Evolutionary conservation across 2,888 invertebrate species (phyloP), one percentile per base, ranked within the genome.

Genomic region (Antheraea yamamai): DNA sequence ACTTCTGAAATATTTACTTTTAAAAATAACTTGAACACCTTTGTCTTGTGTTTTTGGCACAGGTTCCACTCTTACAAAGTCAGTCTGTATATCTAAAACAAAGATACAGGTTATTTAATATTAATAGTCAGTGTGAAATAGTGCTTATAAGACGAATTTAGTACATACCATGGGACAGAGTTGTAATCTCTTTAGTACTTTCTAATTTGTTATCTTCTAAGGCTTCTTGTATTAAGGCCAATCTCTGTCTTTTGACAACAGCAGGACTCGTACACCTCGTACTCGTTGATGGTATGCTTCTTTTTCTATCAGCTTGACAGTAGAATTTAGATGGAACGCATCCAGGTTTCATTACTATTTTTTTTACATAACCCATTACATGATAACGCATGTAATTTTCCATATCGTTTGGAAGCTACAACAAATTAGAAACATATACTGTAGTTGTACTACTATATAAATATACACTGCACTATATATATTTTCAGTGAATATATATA

Each of bases 351-450:
- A 74, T 51, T 23, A 66, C n/a, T 16, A 74, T 66, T 66, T 74
- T 66, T 39, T 64, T 66, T 14, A 74, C 64, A 18, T 39, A 51
- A 35, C 74, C 74, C 74, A 74, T 74, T 47, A 74, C 68, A 66
- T 47, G 66, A 39, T 74, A 74, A 51, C 68, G 18, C 52, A 66
- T 68, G 26, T 74, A 70, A 58, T 74, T 74, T 47, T 20, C 39
- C 58, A 70, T 74, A 30, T 74, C 58, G 6, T 70, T 74, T 20
- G n/a, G 71, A 26, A 58, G 35, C 74, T 74, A 58, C 23, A 66
- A 58, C 39, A 66, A 61, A 51, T 52, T 52, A 10, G 4, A 52
- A 16, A 52, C 16, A 52, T 52, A 52, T 52, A 3, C 16, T 2
- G 2, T 52, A 52, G 52, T 8, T 16, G 52, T 52, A 52, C 16